Conservation (phyloP, 30 jellyfish, hydroid and myxozoan species). For the Sanderia malayensis region DNA sequence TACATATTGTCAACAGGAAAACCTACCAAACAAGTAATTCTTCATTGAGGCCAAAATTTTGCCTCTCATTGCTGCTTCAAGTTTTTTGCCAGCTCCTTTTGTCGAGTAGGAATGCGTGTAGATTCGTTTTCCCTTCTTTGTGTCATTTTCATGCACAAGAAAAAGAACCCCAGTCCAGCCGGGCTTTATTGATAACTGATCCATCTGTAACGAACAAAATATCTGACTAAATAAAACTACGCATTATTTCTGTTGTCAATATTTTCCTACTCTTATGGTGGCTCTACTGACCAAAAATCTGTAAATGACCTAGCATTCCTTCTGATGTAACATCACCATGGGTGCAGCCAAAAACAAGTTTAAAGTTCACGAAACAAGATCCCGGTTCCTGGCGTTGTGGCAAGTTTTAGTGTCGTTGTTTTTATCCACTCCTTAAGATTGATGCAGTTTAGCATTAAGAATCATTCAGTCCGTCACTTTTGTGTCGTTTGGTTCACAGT, state of each 20-base stretch:
- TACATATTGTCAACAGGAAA: neutral
- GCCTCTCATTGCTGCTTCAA: slow-evolving; percentile 13
- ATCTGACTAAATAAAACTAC: neutral
- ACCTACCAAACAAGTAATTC: slow-evolving; percentile 20
- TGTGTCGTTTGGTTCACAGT: neutral
- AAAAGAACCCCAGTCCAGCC: slow-evolving; percentile 42
- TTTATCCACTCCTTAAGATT: neutral
- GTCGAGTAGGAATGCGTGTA: slow-evolving; percentile 30
- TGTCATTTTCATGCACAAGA: slow-evolving; percentile 30
- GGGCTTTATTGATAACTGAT: slow-evolving; percentile 23
- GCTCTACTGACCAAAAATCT: neutral
- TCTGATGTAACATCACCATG: neutral
- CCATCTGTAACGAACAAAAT: slow-evolving; percentile 12
- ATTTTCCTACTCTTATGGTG: neutral
- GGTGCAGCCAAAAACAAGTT: slow-evolving; percentile 1
- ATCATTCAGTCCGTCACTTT: slow-evolving; percentile 1
- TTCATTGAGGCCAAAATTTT: slow-evolving; percentile 13
- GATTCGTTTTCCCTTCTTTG: slow-evolving; percentile 3
- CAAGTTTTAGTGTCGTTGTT: neutral
- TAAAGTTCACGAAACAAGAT: neutral
- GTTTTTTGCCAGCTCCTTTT: slow-evolving; percentile 26
- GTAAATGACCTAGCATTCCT: neutral
- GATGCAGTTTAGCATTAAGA: neutral
- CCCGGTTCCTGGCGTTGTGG: slow-evolving; percentile 1
- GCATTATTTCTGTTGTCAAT: slow-evolving; percentile 2